Evolutionary conservation across 1,140 invertebrate species (phyloP), one percentile per base, ranked within the genome.

Genomic region (Drosophila nasuta): DNA sequence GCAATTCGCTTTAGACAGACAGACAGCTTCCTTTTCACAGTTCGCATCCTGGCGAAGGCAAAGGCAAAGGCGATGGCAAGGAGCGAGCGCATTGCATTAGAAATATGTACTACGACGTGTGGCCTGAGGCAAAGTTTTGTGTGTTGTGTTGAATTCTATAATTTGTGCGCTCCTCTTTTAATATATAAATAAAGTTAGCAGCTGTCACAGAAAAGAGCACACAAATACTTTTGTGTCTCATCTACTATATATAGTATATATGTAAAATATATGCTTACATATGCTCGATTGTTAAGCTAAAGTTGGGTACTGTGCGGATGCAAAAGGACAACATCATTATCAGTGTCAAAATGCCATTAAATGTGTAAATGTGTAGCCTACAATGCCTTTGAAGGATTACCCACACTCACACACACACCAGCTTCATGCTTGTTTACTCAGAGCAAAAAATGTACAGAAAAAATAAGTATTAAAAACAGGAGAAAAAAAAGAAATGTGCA

Each of bases 341-440:
- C 83, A 85, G 82, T 81, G 82, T 86, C 83, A 86, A 86, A 86
- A 88, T 86, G 82, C 85, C 72, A 86, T 86, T 88, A 86, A 86
- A 79, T 88, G 82, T 87, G 82, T 82, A 79, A 46, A 67, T 60
- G 56, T 54, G 56, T 28, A 13, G 79, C 70, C 79, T 66, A 85
- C 82, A 87, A 86, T 86, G 79, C 79, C 66, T 80, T 86, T 88
- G 82, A 86, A 82, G 82, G 82, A 82, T 86, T 86, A 87, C 76
- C 79, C 67, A 74, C 71, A 75, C 58, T 64, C 30, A 66, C 41
- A 57, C 41, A 74, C 49, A 64, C 38, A 69, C 60, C 52, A 54
- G 13, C 13, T 15, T 13, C 54, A 58, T 45, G 38, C 63, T 56
- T 54, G 63, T 56, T 56, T 56, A 60, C 52, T 64, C 43, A 33